These are phyloP conservation scores for Aptenodytes patagonicus DNA, from an alignment of 2,113 vertebrate genomes.

Conservation along the genomic window DNA sequence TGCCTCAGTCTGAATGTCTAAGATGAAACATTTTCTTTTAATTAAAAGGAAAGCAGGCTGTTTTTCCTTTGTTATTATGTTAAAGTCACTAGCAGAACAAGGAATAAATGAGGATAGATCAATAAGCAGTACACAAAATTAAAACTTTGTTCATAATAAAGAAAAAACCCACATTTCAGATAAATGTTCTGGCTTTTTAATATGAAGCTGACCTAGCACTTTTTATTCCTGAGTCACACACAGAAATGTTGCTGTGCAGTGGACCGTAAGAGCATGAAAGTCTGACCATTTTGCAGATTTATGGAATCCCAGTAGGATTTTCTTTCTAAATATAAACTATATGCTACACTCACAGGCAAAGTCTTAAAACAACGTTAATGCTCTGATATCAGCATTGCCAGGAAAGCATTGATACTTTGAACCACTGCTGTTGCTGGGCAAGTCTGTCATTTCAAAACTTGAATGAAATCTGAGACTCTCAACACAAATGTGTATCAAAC, in stretches of 20 bases:
- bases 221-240: constrained; percentile 68
- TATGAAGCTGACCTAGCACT: constrained; percentile 58
- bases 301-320: constrained; percentile 65
- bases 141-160: constrained; percentile 24
- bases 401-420: constrained; percentile 55
- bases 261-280: constrained; percentile 31
- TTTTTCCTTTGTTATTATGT: constrained; percentile 24
- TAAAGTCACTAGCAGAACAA: constrained; percentile 42
- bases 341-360: constrained; percentile 45
- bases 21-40: constrained; percentile 43
- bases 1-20: constrained; percentile 32
- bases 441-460: constrained; percentile 62
- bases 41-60: constrained; percentile 25
- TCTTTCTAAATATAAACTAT: constrained; percentile 73
- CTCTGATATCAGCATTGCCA: constrained; percentile 33
- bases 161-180: constrained; percentile 50
- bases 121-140: not conserved
- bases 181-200: constrained; percentile 51
- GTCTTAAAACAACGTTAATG: constrained; percentile 57
- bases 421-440: constrained; percentile 44
- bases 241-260: constrained; percentile 36
- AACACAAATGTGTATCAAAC: constrained; percentile 3
- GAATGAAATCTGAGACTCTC: constrained; percentile 36
- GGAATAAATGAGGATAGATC: not conserved
- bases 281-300: constrained; percentile 53